Base-by-base conservation (phyloP, 2,888 invertebrate genomes). In the Drosophila formosana region DNA sequence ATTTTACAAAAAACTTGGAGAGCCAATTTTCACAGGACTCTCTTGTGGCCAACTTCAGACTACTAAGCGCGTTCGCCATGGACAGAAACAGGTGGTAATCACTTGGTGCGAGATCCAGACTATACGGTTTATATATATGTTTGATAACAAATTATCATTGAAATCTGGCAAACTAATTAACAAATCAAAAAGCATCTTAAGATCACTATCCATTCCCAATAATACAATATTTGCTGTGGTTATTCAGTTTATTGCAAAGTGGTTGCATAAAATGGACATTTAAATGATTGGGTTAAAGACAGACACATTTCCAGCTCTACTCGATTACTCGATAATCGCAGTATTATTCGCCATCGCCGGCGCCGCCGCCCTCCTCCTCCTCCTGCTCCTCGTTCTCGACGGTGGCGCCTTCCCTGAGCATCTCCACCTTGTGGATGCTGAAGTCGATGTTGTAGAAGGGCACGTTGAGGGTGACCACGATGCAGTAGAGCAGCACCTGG, bases 401-500 rank as follows among this genome's bases (percentile, higher is more conserved):
- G 1, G 84, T 80, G 6, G 78, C 75, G 25, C 83, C 79, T 26
- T 89, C 86, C 1, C 79, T 77, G 49, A 83, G 32, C 74, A 89
- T 79, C 50, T 90, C 88, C 23, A 92, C 90, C 49, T 91, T 91
- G 80, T 92, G 94, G 72, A 94, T 92, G 76, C 93, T 93, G 73
- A 94, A 94, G 78, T 93, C 93, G 56, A 93, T 93, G 23, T 94
- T 94, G 78, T 94, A 94, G 78, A 93, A 92, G 72, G 93, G 93
- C 50, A 94, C 89, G 80, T 94, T 94, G n/a, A 95, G 90, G 0
- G 95, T 95, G 66, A 95, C 84, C 0, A 95, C 93, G 71, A 95
- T 93, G 68, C 95, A 94, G 85, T 95, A 95, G 67, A 95, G 92
- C 8, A 95, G 92, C 66, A 95, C 93, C 78, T 95, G 94, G 3